Conservation (phyloP, 2,888 invertebrate species). For the Busseola fusca region DNA sequence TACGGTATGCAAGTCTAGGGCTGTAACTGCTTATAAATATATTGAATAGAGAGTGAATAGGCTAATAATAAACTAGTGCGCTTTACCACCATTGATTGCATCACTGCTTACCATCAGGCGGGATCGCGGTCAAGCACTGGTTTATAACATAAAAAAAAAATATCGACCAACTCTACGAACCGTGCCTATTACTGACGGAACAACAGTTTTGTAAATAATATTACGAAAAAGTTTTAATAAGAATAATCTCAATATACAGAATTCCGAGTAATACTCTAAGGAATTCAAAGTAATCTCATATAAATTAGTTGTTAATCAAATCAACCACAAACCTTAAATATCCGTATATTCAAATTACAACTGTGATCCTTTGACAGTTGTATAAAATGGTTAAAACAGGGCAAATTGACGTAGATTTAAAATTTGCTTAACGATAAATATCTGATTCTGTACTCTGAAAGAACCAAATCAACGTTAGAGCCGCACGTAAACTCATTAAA, state of each 20-base stretch:
- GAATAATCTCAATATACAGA: background rate
- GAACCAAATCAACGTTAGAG: background rate
- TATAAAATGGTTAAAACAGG: background rate
- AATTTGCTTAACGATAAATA: background rate
- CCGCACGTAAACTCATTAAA: background rate
- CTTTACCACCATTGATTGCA: no score
- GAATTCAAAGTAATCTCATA: no score
- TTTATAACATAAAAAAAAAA: no score
- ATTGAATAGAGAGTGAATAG: no score
- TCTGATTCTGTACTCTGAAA: background rate
- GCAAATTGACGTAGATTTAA: background rate
- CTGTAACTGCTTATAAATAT: constrained; percentile 11
- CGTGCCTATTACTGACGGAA: background rate
- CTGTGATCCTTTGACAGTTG: background rate
- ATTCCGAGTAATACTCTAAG: background rate
- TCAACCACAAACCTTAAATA: background rate
- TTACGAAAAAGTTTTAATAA: background rate
- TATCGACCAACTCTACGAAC: background rate
- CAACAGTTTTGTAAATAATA: background rate
- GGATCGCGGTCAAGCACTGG: no score
- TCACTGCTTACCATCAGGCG: no score
- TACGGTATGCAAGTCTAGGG: constrained; percentile 21
- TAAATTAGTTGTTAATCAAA: background rate
- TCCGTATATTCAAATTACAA: background rate
- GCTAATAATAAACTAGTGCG: no score